These are phyloP conservation scores for Balanococcus diminutus DNA, from an alignment of 2,888 invertebrate species.

Conservation along the genomic window DNA sequence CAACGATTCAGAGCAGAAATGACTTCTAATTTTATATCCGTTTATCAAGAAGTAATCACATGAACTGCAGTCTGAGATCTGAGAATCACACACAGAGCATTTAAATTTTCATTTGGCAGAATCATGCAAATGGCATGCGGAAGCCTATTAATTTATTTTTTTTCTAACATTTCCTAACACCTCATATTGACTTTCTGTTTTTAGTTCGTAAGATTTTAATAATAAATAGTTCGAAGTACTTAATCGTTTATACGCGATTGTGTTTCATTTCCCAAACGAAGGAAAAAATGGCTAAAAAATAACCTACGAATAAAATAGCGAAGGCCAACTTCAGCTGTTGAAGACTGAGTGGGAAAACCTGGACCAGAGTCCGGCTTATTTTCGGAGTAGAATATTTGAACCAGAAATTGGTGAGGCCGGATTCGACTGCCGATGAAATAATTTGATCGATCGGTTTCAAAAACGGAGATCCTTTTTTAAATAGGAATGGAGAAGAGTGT, in stretches of 20 bases:
- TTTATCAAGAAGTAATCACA: slow-evolving; percentile 59
- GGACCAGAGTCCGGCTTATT: not conserved
- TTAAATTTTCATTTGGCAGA: no score
- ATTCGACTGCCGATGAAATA: slow-evolving; percentile 36
- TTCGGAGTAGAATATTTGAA: slow-evolving; percentile 52
- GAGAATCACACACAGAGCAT: no score
- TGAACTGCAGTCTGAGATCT: no score
- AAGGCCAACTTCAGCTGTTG: slow-evolving; percentile 39
- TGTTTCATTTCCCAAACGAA: slow-evolving; percentile 26
- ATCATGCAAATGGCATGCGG: no score
- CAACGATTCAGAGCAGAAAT: slow-evolving; percentile 62
- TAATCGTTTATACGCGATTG: no score
- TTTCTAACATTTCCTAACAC: no score
- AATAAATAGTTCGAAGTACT: not conserved
- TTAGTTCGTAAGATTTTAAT: no score
- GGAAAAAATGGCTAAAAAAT: not conserved
- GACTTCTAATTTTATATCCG: slow-evolving; percentile 62
- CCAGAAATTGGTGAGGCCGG: slow-evolving; percentile 46
- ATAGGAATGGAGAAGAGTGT: slow-evolving; percentile 50
- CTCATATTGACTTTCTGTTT: no score
- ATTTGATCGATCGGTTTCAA: slow-evolving; percentile 35
- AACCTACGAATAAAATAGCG: slow-evolving; percentile 18
- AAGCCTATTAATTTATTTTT: no score
- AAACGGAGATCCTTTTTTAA: slow-evolving; percentile 46
- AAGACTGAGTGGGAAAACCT: slow-evolving; percentile 27